Conservation (phyloP, 2,888 invertebrate species). For the Buathra laborator region DNA sequence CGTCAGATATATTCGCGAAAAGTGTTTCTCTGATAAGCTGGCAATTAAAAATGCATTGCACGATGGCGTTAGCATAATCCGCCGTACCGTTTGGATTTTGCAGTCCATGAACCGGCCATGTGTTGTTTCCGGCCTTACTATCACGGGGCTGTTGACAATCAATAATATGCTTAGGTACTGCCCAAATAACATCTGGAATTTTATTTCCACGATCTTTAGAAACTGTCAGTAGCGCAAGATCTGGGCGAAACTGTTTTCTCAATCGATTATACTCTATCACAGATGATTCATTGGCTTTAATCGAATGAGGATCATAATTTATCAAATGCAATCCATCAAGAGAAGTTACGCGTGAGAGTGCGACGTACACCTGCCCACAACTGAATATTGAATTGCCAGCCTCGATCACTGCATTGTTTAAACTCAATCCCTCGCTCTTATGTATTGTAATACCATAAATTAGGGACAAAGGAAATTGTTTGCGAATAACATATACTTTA, state of each 20-base stretch:
- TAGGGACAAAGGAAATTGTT: constrained; percentile 72
- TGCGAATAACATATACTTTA: constrained; percentile 65
- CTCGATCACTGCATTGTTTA: constrained; percentile 70
- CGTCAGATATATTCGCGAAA: background rate
- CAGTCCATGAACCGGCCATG: constrained; percentile 28
- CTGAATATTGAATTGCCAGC: constrained; percentile 70
- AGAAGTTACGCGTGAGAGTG: too few species aligned
- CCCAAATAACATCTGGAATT: constrained; percentile 41
- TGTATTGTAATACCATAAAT: constrained; percentile 75
- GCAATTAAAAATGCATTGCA: constrained; percentile 29
- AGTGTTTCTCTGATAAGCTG: constrained; percentile 14
- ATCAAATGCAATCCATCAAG: background rate
- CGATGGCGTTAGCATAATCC: constrained; percentile 11
- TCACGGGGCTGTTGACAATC: constrained; percentile 34
- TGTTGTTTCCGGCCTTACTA: background rate
- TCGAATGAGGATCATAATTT: constrained; percentile 1
- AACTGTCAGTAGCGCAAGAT: too few species aligned
- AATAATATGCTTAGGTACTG: constrained; percentile 22
- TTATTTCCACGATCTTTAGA: too few species aligned
- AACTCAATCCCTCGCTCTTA: constrained; percentile 72
- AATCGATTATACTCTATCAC: too few species aligned
- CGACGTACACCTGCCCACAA: constrained; percentile 72
- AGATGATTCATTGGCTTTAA: background rate
- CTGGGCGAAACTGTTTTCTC: too few species aligned
- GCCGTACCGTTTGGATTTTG: constrained; percentile 29